Evolutionary conservation across 2,797 vertebrate species (phyloP).

Genomic region (Ptychobarbus kaznakovi): DNA sequence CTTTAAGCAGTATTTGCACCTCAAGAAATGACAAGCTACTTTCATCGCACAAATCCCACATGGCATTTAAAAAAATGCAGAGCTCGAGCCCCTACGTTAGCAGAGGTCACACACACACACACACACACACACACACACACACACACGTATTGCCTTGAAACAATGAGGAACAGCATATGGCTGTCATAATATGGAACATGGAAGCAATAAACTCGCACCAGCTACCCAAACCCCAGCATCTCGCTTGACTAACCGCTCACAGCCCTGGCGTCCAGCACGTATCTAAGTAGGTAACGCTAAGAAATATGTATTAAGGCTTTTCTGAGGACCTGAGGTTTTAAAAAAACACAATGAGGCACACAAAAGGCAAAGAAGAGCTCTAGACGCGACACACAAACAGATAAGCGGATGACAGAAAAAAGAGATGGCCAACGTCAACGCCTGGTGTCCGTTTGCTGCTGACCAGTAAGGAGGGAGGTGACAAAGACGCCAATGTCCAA

Average conservation of each 20-base stretch:
- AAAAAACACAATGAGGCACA: conserved; percentile 85
- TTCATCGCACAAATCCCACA: conserved; percentile 70
- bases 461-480: conserved; percentile 32
- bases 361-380: conserved; percentile 82
- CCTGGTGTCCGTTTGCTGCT: conserved; percentile 40
- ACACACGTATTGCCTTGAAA: conserved; percentile 69
- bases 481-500: conserved; percentile 31
- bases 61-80: conserved; percentile 70
- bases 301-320: conserved; percentile 83
- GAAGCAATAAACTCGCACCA: conserved; percentile 62
- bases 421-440: conserved; percentile 38
- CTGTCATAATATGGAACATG: conserved; percentile 64
- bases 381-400: conserved; percentile 67
- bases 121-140: neutral
- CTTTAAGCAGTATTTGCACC: conserved; percentile 69
- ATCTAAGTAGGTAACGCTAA: conserved; percentile 58
- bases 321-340: conserved; percentile 84
- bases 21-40: conserved; percentile 76
- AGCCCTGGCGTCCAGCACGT: conserved; percentile 64
- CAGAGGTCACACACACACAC: neutral
- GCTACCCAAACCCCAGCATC: conserved; percentile 55
- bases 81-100: conserved; percentile 29
- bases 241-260: conserved; percentile 37
- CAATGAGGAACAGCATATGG: conserved; percentile 70
- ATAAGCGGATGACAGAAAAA: conserved; percentile 57